A percentile compares a stretch with the other conserved stretches of the same genome.
These are phyloP conservation scores for Gallinago jamesoni DNA, from an alignment of 2,113 vertebrate species.

Conservation along the genomic window DNA sequence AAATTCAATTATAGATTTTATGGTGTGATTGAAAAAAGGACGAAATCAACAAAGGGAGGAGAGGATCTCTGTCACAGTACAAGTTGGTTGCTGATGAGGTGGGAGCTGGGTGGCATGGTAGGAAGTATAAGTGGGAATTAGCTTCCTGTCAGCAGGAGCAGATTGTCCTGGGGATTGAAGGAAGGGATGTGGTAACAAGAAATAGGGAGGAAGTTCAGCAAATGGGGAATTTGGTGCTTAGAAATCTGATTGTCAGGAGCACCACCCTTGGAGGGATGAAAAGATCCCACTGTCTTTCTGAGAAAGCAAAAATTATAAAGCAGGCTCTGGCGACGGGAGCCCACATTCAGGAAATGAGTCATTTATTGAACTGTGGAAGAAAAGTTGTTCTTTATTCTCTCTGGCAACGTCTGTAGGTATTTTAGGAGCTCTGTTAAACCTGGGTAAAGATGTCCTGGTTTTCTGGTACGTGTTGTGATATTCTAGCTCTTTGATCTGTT, in stretches of 20 bases:
- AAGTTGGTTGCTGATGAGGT: neutral
- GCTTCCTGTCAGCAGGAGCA: neutral
- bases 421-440: conserved; percentile 14
- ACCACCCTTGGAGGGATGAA: neutral
- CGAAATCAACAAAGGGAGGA: neutral
- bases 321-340: accelerated
- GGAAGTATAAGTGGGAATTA: neutral
- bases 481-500: neutral
- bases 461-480: neutral
- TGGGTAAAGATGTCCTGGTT: neutral
- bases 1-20: neutral
- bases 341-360: neutral
- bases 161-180: neutral
- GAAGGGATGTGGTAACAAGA: neutral
- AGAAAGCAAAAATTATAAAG: neutral
- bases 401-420: neutral
- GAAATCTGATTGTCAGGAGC: neutral
- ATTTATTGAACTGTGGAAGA: neutral
- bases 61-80: neutral
- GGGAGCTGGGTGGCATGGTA: neutral
- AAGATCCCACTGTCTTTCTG: neutral
- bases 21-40: neutral
- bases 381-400: neutral
- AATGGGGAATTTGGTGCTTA: neutral
- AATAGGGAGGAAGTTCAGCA: neutral